Percentiles rank a stretch among this genome's conserved stretches.
These are phyloP conservation scores for Rhaphigaster nebulosa DNA, from an alignment of 2,888 invertebrate species.

Conservation along the genomic window DNA sequence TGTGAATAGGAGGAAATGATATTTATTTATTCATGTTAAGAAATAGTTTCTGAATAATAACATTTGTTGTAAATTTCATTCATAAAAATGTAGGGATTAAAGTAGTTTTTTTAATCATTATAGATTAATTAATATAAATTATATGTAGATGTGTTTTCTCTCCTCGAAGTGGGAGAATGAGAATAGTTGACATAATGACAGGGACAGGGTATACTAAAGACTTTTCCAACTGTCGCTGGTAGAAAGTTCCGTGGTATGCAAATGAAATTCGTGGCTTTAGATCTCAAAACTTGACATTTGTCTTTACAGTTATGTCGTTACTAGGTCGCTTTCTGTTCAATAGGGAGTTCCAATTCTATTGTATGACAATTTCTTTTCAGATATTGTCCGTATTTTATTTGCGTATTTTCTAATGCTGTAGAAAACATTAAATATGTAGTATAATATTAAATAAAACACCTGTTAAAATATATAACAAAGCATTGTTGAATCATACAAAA, in stretches of 20 bases:
- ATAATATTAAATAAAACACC: too few relatives aligned
- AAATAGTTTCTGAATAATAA: too few relatives aligned
- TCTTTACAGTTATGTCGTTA: constrained; percentile 29
- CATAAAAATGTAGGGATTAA: too few relatives aligned
- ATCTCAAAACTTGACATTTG: constrained; percentile 9
- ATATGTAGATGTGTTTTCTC: background rate
- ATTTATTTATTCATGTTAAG: too few relatives aligned
- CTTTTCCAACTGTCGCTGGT: background rate
- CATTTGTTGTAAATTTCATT: too few relatives aligned
- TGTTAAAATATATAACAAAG: too few relatives aligned
- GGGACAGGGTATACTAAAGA: background rate
- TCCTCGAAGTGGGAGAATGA: background rate
- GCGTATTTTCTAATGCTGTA: background rate
- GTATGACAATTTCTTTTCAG: background rate
- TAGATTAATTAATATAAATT: too few relatives aligned
- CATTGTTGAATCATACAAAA: too few relatives aligned
- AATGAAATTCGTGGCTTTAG: constrained; percentile 30
- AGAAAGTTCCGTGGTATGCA: constrained; percentile 11
- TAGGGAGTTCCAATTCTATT: background rate
- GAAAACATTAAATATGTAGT: background rate
- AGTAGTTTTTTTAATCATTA: too few relatives aligned
- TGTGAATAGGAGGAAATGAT: too few relatives aligned
- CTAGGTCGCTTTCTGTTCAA: constrained; percentile 5
- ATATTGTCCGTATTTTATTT: background rate
- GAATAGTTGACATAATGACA: background rate